Evolutionary conservation across 2,113 vertebrate species (phyloP), one percentile per base, ranked within the genome.

Genomic region (Pachypanchax playfairii): DNA sequence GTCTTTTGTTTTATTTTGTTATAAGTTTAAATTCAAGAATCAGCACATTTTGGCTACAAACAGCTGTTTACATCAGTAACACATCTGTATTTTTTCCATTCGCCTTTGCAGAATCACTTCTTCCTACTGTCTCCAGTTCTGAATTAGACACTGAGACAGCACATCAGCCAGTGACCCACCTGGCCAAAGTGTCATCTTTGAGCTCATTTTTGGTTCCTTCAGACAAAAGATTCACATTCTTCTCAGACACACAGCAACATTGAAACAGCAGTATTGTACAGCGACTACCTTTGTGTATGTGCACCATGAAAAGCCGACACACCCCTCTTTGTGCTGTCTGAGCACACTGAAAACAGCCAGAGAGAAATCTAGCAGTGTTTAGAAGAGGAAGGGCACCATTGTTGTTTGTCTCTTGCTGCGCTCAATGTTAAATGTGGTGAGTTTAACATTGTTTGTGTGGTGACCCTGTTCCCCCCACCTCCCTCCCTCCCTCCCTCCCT

Each of bases 281-380:
- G 46, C 57, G 15, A 48, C 25, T 0, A 50, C 61, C 53, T 68
- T 79, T 80, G 79, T 66, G 70, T 71, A 55, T 66, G 68, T 33
- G 53, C 48, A 11, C 20, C 4, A 61, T 48, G 62, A 63, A 87
- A 89, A 88, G 75, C 5, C 29, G 17, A 53, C 51, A 70, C 75
- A 83, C 0, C 70, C 80, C 73, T 82, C 84, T 74, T 74, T 85
- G 76, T 88, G 87, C 88, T 85, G 86, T 68, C 62, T 18, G 65
- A 80, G 85, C 85, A 67, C 26, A 42, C 73, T 62, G 71, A 62
- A 64, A 70, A 61, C 53, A 78, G 72, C 77, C 85, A 80, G 50
- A 92, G 89, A 91, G 87, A 88, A 69, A 92, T 92, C 91, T 86
- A 88, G 90, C 85, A 92, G 84, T 51, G 77, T 79, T 82, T 67